phyloP scores from a whole-genome alignment of 2,888 invertebrate species.

The Sesamia inferens region DNA sequence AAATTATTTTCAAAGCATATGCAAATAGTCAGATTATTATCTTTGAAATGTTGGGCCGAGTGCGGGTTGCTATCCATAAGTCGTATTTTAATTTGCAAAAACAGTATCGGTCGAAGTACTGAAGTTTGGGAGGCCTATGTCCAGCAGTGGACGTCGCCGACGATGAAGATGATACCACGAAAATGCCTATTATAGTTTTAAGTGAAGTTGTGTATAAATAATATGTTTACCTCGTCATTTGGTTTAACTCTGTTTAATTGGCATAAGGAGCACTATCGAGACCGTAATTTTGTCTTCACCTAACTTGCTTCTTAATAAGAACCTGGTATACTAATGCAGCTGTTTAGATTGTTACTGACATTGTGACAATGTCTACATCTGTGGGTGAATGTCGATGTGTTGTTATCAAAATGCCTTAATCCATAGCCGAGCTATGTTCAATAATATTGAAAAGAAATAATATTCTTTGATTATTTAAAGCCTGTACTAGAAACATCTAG shows the following conservation, averaged over 20 bases:
- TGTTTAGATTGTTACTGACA: neutral
- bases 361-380: too few relatives aligned
- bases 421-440: too few relatives aligned
- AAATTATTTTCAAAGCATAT: slow-evolving; percentile 11
- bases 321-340: neutral
- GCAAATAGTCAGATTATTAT: too few relatives aligned
- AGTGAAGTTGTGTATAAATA: neutral
- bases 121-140: too few relatives aligned
- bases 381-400: neutral
- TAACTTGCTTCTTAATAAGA: neutral
- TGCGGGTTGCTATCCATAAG: too few relatives aligned
- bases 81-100: too few relatives aligned
- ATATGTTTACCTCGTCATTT: neutral
- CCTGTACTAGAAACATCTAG: too few relatives aligned
- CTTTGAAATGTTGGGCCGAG: too few relatives aligned
- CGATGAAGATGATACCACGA: neutral
- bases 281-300: neutral
- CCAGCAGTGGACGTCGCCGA: neutral
- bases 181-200: neutral
- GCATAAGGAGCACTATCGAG: neutral
- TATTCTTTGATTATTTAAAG: too few relatives aligned
- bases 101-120: too few relatives aligned
- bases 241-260: neutral
- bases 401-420: neutral
- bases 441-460: too few relatives aligned